Conservation (phyloP, 1,140 invertebrate species). For the Vanessa atalanta region DNA sequence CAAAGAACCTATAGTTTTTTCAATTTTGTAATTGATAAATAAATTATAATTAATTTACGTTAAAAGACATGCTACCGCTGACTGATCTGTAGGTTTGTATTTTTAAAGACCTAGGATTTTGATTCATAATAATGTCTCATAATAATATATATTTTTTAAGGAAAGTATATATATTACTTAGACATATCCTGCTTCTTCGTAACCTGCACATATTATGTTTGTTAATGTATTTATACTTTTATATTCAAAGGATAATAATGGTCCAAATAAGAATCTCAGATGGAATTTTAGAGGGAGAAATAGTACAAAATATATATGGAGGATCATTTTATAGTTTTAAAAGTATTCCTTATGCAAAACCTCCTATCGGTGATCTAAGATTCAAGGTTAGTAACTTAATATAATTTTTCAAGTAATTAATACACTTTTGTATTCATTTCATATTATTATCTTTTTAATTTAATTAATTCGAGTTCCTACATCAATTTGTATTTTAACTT, state of each 20-base stretch:
- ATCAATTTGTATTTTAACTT: too few species aligned
- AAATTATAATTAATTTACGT: too few species aligned
- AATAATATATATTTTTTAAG: too few species aligned
- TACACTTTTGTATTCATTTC: background rate
- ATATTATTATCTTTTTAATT: background rate
- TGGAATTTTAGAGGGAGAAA: slow-evolving; percentile 50
- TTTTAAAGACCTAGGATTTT: too few species aligned
- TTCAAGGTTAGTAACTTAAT: slow-evolving; percentile 61
- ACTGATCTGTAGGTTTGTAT: too few species aligned
- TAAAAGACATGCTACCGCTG: too few species aligned
- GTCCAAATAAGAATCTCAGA: slow-evolving; percentile 45
- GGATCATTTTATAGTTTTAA: slow-evolving; percentile 83
- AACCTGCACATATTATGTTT: background rate
- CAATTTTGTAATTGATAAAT: too few species aligned
- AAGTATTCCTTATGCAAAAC: slow-evolving; percentile 84
- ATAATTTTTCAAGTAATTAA: background rate
- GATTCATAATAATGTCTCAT: too few species aligned
- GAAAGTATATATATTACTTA: too few species aligned
- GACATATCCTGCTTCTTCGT: too few species aligned
- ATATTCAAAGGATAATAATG: slow-evolving; percentile 14
- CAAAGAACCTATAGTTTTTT: too few species aligned
- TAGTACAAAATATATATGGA: slow-evolving; percentile 50
- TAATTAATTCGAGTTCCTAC: too few species aligned
- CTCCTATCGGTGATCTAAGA: slow-evolving; percentile 82
- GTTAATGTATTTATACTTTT: background rate